phyloP scores from a whole-genome alignment of 2,113 vertebrate genomes.

The Prunella fulvescens region DNA sequence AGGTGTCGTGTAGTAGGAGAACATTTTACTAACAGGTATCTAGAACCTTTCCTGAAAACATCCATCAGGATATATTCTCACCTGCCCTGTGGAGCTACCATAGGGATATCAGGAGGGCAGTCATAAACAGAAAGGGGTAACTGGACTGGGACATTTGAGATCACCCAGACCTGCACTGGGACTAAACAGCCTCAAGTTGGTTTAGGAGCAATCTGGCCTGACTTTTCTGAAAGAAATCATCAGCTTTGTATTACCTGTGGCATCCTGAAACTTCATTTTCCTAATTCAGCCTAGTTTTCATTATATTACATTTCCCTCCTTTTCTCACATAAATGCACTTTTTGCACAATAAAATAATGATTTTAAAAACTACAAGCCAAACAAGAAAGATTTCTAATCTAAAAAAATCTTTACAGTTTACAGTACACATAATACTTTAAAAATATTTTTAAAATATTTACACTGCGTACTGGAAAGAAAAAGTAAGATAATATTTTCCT shows the following conservation, averaged over 20 bases:
- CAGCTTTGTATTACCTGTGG: neutral
- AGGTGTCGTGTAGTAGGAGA: neutral
- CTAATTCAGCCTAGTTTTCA: neutral
- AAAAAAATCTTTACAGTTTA: neutral
- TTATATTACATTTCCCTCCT: neutral
- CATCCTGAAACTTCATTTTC: neutral
- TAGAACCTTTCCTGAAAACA: neutral
- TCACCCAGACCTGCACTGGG: neutral
- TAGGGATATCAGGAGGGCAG: neutral
- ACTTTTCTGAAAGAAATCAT: neutral
- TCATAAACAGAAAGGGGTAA: neutral
- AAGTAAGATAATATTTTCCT: neutral
- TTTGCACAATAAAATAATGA: neutral
- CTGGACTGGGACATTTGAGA: neutral
- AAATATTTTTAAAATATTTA: neutral
- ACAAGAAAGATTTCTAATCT: neutral
- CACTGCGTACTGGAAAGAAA: neutral
- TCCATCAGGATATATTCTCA: neutral
- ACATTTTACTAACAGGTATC: neutral
- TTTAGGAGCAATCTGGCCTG: neutral
- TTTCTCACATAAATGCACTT: neutral
- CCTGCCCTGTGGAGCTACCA: neutral
- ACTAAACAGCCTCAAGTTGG: neutral
- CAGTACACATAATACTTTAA: neutral
- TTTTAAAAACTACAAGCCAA: neutral